Base-by-base conservation (phyloP, 2,888 invertebrate species). In the Epistrophella euchroma region DNA sequence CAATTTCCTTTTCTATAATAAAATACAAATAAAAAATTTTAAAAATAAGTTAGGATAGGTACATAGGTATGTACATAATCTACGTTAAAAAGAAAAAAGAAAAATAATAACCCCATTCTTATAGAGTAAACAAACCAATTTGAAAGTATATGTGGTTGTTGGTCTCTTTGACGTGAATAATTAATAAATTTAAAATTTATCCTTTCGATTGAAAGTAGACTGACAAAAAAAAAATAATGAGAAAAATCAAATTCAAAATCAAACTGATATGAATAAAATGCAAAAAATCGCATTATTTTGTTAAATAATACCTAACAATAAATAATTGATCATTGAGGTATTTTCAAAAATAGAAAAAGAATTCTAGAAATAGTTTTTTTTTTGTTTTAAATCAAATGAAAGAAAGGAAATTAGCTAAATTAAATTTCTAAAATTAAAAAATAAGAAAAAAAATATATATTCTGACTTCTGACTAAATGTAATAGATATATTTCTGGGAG, bases 51-150 rank as follows among this genome's bases (percentile, higher is more conserved):
- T 74, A 55, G 35, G 22, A n/a, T 55, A 55, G 1, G 13, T 17
- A 28, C 28, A 28, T 25, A 25, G 2, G 25, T 25, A 25, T 4
- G 25, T 25, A n/a, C n/a, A n/a, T n/a, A n/a, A n/a, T n/a, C n/a
- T 4, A 25, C 25, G 25, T 25, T 25, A 25, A 25, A 25, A 25
- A 25, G 4, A 3, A 4, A 25, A 5, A 32, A 32, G 22, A 37
- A 64, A 55, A 56, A 64, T 47, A 56, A 52, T 37, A 79, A 72
- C 47, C 72, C 19, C 37, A 72, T 37, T 78, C 47, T 25, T 66
- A 7, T 11, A 37, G 45, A 84, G 35, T 79, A 84, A 79, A 84
- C 84, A 84, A 79, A 71, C 13, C 50, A 64, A 71, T 71, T 71
- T 62, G 40, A 71, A 79, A 47, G 56, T 84, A 19, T 60, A 43